A percentile compares a stretch with the other conserved stretches of the same genome.
Evolutionary conservation across 2,888 invertebrate species (phyloP).

Genomic region (Oscheius sp.): DNA sequence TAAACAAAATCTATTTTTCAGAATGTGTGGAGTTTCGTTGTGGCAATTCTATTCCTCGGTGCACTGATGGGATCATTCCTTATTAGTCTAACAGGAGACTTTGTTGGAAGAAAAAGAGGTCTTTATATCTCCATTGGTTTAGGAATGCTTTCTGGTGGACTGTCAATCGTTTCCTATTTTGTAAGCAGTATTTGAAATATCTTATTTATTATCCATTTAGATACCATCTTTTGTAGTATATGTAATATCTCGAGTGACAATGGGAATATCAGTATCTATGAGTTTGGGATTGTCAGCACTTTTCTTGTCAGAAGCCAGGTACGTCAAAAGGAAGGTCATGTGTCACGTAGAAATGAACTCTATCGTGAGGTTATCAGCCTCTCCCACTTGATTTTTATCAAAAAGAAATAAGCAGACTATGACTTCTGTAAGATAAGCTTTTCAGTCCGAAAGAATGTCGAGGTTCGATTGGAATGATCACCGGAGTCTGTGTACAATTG

Average conservation of each 20-base stretch:
- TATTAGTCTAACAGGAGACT: constrained; percentile 49
- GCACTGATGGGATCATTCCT: constrained; percentile 54
- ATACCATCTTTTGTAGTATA: constrained; percentile 59
- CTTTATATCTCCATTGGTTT: constrained; percentile 48
- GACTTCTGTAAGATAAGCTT: background rate
- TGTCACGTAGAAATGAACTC: background rate
- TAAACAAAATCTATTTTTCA: constrained; percentile 32
- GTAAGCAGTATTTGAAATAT: constrained; percentile 38
- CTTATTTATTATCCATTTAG: background rate
- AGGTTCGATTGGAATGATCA: constrained; percentile 63
- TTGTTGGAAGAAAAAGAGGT: constrained; percentile 55
- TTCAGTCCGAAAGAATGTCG: constrained; percentile 60
- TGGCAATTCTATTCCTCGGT: constrained; percentile 61
- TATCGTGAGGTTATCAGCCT: background rate
- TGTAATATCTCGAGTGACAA: constrained; percentile 48
- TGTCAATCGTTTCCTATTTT: constrained; percentile 53
- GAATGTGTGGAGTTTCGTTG: constrained; percentile 62
- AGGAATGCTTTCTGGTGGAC: constrained; percentile 42
- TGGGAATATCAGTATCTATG: constrained; percentile 58
- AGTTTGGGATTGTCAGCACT: constrained; percentile 54
- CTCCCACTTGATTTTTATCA: constrained; percentile 1
- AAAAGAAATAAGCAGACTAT: background rate
- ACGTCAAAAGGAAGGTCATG: background rate
- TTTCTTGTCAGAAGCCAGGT: constrained; percentile 54
- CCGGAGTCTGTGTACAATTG: constrained; percentile 59